A percentile compares a stretch with the other conserved stretches of the same genome.
These are phyloP conservation scores for Aelia acuminata DNA, from an alignment of 2,888 invertebrate species.

Conservation along the genomic window DNA sequence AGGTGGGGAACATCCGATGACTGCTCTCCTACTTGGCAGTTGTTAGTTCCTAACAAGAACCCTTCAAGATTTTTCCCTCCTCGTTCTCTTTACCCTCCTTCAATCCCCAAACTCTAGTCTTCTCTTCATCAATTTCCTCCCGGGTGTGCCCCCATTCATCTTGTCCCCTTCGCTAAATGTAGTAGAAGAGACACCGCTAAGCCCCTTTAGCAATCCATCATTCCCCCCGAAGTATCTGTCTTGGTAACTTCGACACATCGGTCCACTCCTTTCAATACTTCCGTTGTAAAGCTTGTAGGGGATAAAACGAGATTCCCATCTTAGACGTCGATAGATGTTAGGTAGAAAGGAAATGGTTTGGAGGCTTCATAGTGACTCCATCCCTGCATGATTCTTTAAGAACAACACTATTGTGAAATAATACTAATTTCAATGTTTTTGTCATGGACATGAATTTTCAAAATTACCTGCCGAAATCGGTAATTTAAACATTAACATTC, in stretches of 20 bases:
- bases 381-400: too few relatives aligned
- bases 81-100: not conserved
- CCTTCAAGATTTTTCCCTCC: not conserved
- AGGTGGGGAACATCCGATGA: not conserved
- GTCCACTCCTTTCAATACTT: not conserved
- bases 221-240: slow-evolving; percentile 12
- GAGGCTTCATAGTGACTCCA: too few relatives aligned
- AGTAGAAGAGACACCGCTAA: slow-evolving; percentile 42
- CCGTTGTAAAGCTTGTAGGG: not conserved
- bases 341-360: too few relatives aligned
- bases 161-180: slow-evolving; percentile 15
- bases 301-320: not conserved
- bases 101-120: not conserved
- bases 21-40: not conserved
- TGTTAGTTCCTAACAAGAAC: not conserved
- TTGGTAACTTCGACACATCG: not conserved
- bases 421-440: too few relatives aligned
- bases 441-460: too few relatives aligned
- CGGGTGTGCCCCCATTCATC: slow-evolving; percentile 7
- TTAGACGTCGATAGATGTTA: not conserved
- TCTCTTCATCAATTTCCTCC: slow-evolving; percentile 28
- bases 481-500: too few relatives aligned
- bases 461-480: too few relatives aligned
- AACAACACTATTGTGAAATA: too few relatives aligned
- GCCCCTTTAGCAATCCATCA: not conserved